Evolutionary conservation across 30 jellyfish, hydroid and myxozoan genomes (phyloP).

Genomic region (Catostylus mosaicus): DNA sequence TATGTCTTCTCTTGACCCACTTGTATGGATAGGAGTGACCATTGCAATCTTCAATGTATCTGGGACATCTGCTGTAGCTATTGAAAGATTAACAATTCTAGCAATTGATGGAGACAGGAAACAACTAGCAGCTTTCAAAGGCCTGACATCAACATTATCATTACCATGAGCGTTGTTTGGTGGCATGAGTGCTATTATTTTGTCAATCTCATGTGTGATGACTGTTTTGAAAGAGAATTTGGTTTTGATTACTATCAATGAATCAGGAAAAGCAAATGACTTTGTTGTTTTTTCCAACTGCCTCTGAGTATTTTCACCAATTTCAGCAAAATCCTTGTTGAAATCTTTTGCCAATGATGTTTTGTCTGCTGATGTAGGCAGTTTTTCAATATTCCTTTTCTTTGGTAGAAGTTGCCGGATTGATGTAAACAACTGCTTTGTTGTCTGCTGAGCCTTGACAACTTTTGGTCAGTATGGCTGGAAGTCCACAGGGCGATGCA

Average conservation of each 20-base stretch:
- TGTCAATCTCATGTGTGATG: constrained; percentile 9
- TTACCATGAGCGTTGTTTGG: constrained; percentile 16
- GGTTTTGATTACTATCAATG: constrained; percentile 1
- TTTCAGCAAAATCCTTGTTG: constrained; percentile 22
- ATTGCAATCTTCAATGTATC: constrained; percentile 44
- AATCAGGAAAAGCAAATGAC: constrained; percentile 33
- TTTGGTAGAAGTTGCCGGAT: constrained; percentile 4
- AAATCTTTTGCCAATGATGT: constrained; percentile 11
- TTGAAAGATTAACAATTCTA: constrained; percentile 26
- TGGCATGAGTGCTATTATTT: constrained; percentile 21
- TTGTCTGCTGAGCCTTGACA: too few species aligned
- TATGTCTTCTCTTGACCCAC: constrained; percentile 19
- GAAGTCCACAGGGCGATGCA: too few species aligned
- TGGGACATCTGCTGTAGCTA: constrained; percentile 30
- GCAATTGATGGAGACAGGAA: constrained; percentile 22
- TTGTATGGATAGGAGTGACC: constrained; percentile 42
- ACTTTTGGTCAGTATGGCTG: too few species aligned
- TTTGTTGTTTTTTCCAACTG: constrained; percentile 28
- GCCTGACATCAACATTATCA: constrained; percentile 19
- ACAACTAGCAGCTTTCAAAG: neutral
- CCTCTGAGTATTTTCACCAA: constrained; percentile 35
- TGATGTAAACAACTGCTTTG: neutral
- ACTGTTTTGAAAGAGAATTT: constrained; percentile 25
- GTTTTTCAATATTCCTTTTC: neutral
- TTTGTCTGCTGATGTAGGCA: constrained; percentile 20